These are phyloP conservation scores for Aphaenogaster floridana DNA, from an alignment of 1,140 invertebrate genomes.

Conservation along the genomic window DNA sequence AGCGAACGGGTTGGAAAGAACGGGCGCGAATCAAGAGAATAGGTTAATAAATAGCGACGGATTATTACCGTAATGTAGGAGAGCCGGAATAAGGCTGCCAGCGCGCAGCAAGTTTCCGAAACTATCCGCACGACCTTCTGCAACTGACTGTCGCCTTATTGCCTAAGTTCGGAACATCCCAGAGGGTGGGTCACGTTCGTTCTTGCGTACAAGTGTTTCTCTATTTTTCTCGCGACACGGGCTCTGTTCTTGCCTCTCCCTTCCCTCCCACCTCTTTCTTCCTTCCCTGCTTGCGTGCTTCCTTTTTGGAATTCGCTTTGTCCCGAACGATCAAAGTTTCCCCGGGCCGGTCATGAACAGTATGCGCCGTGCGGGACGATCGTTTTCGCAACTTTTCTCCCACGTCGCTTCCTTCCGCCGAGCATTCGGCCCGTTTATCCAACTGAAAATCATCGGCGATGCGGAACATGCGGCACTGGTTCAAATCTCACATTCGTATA, in stretches of 20 bases:
- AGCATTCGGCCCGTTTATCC: constrained; percentile 4
- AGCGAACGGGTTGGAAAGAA: not conserved
- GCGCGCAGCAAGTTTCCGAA: constrained; percentile 76
- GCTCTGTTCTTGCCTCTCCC: not conserved
- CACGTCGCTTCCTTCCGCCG: constrained; percentile 6
- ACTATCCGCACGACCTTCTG: constrained; percentile 77
- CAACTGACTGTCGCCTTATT: constrained; percentile 82
- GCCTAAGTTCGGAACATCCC: constrained; percentile 81
- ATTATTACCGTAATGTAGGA: constrained; percentile 66
- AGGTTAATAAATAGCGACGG: constrained; percentile 79
- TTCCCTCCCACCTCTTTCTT: constrained; percentile 48
- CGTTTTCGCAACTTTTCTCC: constrained; percentile 44
- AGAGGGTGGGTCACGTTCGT: constrained; percentile 57
- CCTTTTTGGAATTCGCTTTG: constrained; percentile 64
- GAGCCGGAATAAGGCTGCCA: constrained; percentile 42
- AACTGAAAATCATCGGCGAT: constrained; percentile 35
- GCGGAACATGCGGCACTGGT: constrained; percentile 32
- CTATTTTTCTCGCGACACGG: constrained; percentile 64
- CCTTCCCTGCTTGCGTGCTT: constrained; percentile 15
- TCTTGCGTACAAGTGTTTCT: constrained; percentile 73
- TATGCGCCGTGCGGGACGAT: constrained; percentile 63
- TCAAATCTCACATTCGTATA: constrained; percentile 4
- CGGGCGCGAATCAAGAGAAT: constrained; percentile 47
- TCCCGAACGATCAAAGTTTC: constrained; percentile 76
- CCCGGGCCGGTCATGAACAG: constrained; percentile 70